Evolutionary conservation across 2,797 vertebrate species (phyloP).

Genomic region (Alauda arvensis): DNA sequence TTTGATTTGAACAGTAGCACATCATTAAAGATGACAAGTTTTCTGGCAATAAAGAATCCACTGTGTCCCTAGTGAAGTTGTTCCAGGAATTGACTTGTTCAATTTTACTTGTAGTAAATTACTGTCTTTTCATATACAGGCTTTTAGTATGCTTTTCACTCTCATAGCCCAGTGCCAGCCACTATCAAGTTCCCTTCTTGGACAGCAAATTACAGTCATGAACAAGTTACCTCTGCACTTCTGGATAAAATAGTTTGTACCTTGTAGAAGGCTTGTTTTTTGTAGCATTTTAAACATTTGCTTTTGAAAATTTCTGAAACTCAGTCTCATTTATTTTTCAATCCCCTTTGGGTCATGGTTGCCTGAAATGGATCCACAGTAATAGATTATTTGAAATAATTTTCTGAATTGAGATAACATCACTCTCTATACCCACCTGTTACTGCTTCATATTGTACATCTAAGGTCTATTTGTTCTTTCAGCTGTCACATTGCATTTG

Average conservation of each 20-base stretch:
- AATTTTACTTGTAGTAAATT: background rate
- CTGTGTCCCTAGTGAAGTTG: background rate
- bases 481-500: background rate
- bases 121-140: background rate
- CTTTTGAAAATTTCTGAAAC: background rate
- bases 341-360: background rate
- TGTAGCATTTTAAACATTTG: background rate
- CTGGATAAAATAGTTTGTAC: background rate
- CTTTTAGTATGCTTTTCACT: background rate
- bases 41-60: background rate
- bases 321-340: background rate
- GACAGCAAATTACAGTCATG: background rate
- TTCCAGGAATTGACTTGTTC: background rate
- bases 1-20: background rate
- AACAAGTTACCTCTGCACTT: background rate
- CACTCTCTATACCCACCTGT: background rate
- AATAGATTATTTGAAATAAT: background rate
- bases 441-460: background rate
- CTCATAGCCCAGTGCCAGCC: background rate
- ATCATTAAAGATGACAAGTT: background rate
- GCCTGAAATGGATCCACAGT: background rate
- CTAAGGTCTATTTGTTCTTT: background rate
- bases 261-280: background rate
- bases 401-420: background rate
- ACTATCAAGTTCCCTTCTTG: background rate